phyloP scores from a whole-genome alignment of 1,140 invertebrate species.

The Bilobella aurantiaca region DNA sequence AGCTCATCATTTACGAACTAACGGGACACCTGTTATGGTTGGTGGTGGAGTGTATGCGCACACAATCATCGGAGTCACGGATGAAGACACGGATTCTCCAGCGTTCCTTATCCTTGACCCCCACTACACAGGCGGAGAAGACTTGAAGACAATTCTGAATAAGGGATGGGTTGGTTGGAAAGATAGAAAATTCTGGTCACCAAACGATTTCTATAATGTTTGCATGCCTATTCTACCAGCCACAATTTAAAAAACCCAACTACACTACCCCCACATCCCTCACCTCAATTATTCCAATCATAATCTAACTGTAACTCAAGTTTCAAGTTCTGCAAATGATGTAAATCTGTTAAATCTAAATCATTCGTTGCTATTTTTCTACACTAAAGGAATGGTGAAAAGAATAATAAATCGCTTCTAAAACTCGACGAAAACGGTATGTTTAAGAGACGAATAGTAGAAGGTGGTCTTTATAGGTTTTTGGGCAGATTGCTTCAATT shows the following conservation, averaged over 20 bases:
- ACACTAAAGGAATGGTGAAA: no score
- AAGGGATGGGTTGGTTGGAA: slow-evolving; percentile 96
- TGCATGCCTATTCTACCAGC: slow-evolving; percentile 61
- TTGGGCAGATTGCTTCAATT: no score
- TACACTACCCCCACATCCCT: no score
- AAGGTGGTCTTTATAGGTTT: no score
- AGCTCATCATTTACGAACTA: slow-evolving; percentile 67
- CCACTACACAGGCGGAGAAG: slow-evolving; percentile 82
- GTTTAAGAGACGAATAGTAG: no score
- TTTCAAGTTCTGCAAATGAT: no score
- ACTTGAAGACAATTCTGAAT: slow-evolving; percentile 54
- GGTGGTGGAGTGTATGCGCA: slow-evolving; percentile 95
- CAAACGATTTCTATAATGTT: slow-evolving; percentile 86
- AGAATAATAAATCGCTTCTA: no score
- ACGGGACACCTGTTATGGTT: slow-evolving; percentile 97
- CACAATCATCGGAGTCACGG: slow-evolving; percentile 90
- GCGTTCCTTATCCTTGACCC: slow-evolving; percentile 94
- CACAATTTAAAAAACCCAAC: slow-evolving; percentile 29
- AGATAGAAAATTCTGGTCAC: slow-evolving; percentile 76
- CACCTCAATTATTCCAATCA: no score
- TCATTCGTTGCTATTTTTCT: no score
- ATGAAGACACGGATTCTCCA: slow-evolving; percentile 59
- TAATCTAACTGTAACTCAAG: no score
- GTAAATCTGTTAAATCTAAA: no score
- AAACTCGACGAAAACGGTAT: no score